Evolutionary conservation across 2,888 invertebrate species (phyloP).

Genomic region (Leptinotarsa juncta): DNA sequence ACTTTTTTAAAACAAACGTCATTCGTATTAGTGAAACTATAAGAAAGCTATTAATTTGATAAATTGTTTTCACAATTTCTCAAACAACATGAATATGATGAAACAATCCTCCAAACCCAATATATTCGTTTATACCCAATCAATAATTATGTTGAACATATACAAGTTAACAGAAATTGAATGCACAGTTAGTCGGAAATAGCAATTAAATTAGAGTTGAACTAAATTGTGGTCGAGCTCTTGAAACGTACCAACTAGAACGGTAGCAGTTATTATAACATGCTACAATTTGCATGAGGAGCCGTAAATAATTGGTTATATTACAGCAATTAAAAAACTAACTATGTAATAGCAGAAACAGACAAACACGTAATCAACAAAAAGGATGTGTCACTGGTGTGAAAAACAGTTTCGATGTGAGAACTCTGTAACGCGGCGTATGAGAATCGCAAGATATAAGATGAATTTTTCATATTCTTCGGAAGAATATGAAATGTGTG

Average conservation of each 20-base stretch:
- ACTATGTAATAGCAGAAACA: neutral
- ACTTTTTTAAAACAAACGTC: too few relatives aligned
- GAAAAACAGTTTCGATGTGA: neutral
- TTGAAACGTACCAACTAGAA: neutral
- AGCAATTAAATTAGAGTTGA: neutral
- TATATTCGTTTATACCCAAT: neutral
- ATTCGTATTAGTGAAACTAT: too few relatives aligned
- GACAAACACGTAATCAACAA: neutral
- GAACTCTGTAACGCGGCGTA: too few relatives aligned
- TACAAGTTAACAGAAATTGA: neutral
- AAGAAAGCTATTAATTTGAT: too few relatives aligned
- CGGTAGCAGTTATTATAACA: neutral
- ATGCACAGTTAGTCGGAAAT: neutral
- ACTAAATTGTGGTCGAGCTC: neutral
- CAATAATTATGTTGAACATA: neutral
- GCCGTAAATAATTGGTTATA: neutral
- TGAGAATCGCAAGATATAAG: too few relatives aligned
- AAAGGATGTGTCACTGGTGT: neutral
- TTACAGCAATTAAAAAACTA: slow-evolving; percentile 10
- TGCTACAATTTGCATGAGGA: slow-evolving; percentile 2
- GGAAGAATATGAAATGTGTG: too few relatives aligned
- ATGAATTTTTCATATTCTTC: too few relatives aligned
- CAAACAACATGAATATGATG: too few relatives aligned
- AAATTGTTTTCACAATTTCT: too few relatives aligned
- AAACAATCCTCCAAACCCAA: neutral